Conservation (phyloP, 2,888 invertebrate genomes). For the Melanophora roralis region DNA sequence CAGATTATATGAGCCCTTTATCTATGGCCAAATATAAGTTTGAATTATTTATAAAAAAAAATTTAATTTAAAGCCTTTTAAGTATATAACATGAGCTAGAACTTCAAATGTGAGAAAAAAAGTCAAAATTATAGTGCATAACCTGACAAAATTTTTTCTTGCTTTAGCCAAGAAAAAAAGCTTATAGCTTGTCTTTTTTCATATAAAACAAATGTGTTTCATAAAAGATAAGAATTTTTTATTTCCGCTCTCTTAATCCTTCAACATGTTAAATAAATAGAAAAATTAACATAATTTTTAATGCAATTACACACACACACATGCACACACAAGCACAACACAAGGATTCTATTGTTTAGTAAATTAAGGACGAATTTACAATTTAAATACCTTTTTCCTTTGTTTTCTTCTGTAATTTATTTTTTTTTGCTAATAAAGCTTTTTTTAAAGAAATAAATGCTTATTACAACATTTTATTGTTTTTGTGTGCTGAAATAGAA, state of each 20-base stretch:
- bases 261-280: background rate
- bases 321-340: background rate
- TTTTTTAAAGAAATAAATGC: constrained; percentile 43
- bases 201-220: constrained; percentile 37
- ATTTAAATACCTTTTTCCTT: constrained; percentile 25
- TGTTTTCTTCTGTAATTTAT: background rate
- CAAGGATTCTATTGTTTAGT: background rate
- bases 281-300: constrained; percentile 34
- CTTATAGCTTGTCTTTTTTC: background rate
- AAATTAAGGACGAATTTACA: constrained; percentile 12
- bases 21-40: background rate
- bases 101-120: too few relatives aligned
- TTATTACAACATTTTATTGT: constrained; percentile 51
- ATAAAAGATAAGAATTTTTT: constrained; percentile 27
- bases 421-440: background rate
- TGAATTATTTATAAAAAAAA: background rate
- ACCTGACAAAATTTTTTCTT: too few relatives aligned
- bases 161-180: too few relatives aligned
- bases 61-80: background rate
- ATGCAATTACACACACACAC: constrained; percentile 2
- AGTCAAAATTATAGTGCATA: too few relatives aligned
- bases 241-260: constrained; percentile 3
- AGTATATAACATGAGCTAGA: background rate
- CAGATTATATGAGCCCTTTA: background rate
- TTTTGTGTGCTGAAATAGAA: background rate